Evolutionary conservation across 2,888 invertebrate species (phyloP).

Genomic region (Colletes collaris): DNA sequence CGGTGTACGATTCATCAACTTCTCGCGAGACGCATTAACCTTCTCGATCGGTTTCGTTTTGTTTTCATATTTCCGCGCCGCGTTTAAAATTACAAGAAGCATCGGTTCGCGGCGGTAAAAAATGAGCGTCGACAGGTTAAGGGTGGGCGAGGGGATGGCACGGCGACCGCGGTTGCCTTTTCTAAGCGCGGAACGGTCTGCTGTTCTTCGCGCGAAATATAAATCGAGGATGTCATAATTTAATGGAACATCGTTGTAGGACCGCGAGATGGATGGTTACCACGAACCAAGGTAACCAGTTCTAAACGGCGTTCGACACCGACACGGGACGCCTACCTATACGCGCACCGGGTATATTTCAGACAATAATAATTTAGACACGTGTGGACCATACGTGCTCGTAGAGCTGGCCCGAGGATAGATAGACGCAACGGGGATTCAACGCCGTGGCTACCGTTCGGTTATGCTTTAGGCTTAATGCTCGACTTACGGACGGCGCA

Average conservation of each 20-base stretch:
- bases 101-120: conserved; percentile 8
- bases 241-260: conserved; percentile 72
- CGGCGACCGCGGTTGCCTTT: conserved; percentile 9
- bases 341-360: conserved; percentile 66
- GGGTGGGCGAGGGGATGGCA: neutral
- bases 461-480: conserved; percentile 63
- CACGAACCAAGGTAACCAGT: conserved; percentile 65
- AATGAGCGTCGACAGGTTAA: conserved; percentile 27
- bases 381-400: conserved; percentile 80
- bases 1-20: too few species aligned
- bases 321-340: conserved; percentile 41
- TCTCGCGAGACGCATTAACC: too few species aligned
- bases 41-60: too few species aligned
- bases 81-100: too few species aligned
- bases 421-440: conserved; percentile 76
- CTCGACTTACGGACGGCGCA: conserved; percentile 42
- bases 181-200: conserved; percentile 14
- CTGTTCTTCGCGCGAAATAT: conserved; percentile 57
- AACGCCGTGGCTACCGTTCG: conserved; percentile 58
- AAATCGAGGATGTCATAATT: conserved; percentile 70
- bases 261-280: conserved; percentile 53
- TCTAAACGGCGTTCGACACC: conserved; percentile 59
- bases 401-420: conserved; percentile 70
- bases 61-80: too few species aligned
- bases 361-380: conserved; percentile 82